Evolutionary conservation across 2,113 vertebrate genomes (phyloP), one percentile per base, ranked within the genome.

Genomic region (Gyps fulvus): DNA sequence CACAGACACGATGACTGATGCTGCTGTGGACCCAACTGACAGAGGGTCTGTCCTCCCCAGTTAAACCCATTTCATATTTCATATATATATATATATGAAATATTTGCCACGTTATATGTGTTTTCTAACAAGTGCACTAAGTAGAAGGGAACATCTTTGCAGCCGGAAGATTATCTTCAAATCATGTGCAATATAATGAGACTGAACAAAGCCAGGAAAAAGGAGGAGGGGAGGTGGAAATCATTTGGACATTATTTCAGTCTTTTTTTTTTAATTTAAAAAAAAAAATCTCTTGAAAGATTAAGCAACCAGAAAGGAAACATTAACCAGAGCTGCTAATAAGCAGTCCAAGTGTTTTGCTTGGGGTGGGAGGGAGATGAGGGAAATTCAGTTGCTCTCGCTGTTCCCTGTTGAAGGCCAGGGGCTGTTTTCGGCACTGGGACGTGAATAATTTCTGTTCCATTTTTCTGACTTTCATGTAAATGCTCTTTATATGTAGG

Each of bases 51-150:
- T 86, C 96, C 95, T 93, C 83, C 87, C 80, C 74, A 65, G 5
- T 86, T 65, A 69, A 95, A 83, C 74, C 89, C 91, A 69, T 45
- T 12, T 34, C 80, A 23, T 14, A 17, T 50, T 83, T 76, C 92
- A 50, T 50, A 50, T 26, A 50, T 26, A 50, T 26, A 3, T 34
- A 45, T 18, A 11, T 8, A 36, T 88, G 87, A 59, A 83, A 57
- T 77, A 59, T 66, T 59, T 50, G 54, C 63, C 72, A 16, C 11
- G 7, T 83, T 67, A 15, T 22, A 80, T 16, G 8, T 82, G 72
- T 61, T 91, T 94, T 93, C 76, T 84, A 77, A 87, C 78, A 93
- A 97, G 96, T 95, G 93, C 93, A 91, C 98, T 97, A 82, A 38
- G 65, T 23, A 52, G 93, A 79, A 82, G 79, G 89, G 94, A 95